Conservation (phyloP, 2,113 vertebrate genomes). For the Porphyrio hochstetteri region DNA sequence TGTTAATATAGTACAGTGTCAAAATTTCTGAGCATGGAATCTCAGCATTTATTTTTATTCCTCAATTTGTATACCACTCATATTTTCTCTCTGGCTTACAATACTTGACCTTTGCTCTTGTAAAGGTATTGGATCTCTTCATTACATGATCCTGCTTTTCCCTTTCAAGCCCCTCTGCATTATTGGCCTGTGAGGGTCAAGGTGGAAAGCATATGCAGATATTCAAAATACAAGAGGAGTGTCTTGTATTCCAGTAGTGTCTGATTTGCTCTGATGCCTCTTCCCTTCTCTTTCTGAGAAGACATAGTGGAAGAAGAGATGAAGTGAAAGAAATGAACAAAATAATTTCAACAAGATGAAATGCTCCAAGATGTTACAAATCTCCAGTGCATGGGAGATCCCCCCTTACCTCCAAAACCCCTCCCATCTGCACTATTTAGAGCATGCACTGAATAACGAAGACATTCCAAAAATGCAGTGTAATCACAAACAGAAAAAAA, state of each 20-base stretch:
- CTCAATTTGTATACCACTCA: not conserved
- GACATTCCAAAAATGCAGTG: not conserved
- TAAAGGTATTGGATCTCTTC: not conserved
- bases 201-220: not conserved
- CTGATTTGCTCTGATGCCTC: not conserved
- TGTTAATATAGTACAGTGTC: not conserved
- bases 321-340: not conserved
- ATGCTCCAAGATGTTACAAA: not conserved
- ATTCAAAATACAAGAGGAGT: not conserved
- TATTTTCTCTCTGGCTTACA: not conserved
- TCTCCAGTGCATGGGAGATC: not conserved
- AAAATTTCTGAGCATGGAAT: not conserved
- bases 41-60: not conserved
- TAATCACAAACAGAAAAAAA: not conserved
- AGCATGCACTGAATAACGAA: not conserved
- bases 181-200: not conserved
- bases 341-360: not conserved
- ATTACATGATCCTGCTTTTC: not conserved
- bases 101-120: not conserved
- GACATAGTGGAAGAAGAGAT: not conserved
- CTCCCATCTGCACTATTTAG: not conserved
- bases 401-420: not conserved
- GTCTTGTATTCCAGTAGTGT: not conserved
- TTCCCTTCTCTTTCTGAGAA: not conserved
- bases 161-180: not conserved